Evolutionary conservation across 1,140 invertebrate species (phyloP).

Genomic region (Bombyx mandarina): DNA sequence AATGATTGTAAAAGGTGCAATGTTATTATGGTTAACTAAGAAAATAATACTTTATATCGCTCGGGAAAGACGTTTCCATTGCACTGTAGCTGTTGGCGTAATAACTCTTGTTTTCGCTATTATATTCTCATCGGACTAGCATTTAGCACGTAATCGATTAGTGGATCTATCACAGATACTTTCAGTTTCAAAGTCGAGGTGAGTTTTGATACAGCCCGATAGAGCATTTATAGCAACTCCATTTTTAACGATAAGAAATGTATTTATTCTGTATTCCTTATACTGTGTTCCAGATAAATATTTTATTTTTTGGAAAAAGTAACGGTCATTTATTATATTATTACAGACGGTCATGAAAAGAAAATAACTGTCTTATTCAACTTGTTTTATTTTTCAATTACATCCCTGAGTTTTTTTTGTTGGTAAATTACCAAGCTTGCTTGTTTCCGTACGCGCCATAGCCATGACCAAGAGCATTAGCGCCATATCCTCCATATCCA

Average conservation of each 20-base stretch:
- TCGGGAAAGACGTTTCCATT: conserved; percentile 53
- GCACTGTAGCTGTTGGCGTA: conserved; percentile 30
- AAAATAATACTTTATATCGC: conserved; percentile 20
- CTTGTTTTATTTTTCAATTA: conserved; percentile 4
- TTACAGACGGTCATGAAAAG: background rate
- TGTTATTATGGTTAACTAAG: too few relatives aligned
- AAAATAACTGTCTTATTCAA: background rate
- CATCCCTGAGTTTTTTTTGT: background rate
- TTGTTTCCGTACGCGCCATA: conserved; percentile 10
- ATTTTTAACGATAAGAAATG: background rate
- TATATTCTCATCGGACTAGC: conserved; percentile 44
- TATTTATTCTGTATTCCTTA: too few relatives aligned
- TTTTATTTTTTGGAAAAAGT: too few relatives aligned
- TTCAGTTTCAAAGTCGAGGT: conserved; percentile 53
- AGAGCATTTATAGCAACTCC: too few relatives aligned
- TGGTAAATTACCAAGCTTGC: conserved; percentile 6
- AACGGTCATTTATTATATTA: too few relatives aligned
- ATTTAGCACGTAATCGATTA: conserved; percentile 18
- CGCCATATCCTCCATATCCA: conserved; percentile 7
- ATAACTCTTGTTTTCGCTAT: conserved; percentile 48
- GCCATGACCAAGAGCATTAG: conserved; percentile 4
- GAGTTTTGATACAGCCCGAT: conserved; percentile 11
- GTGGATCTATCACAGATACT: conserved; percentile 28
- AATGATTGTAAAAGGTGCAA: too few relatives aligned
- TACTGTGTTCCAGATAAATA: too few relatives aligned